Evolutionary conservation across 2,888 invertebrate genomes (phyloP).

Genomic region (Galerucella calmariensis): DNA sequence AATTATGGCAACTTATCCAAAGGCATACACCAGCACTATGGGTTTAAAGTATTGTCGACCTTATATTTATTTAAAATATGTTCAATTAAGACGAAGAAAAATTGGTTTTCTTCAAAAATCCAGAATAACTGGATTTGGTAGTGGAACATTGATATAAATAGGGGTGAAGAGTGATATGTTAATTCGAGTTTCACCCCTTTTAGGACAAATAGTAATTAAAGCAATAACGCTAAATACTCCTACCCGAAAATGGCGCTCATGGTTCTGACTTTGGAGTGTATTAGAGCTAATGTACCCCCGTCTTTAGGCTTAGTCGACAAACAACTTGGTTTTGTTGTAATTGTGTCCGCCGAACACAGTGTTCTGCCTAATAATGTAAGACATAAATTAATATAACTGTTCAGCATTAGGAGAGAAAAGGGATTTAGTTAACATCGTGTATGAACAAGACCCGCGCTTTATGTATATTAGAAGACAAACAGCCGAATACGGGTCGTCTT

Average conservation of each 20-base stretch:
- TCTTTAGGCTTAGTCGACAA: slow-evolving; percentile 61
- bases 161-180: background rate
- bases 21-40: too few species aligned
- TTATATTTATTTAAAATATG: too few species aligned
- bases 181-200: background rate
- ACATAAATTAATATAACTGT: slow-evolving; percentile 65
- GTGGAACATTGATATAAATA: background rate
- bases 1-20: too few species aligned
- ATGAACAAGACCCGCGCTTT: slow-evolving; percentile 53
- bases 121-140: background rate
- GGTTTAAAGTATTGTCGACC: too few species aligned
- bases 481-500: slow-evolving; percentile 34
- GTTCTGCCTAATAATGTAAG: slow-evolving; percentile 64
- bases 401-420: slow-evolving; percentile 57
- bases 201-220: slow-evolving; percentile 17
- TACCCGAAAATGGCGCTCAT: slow-evolving; percentile 34
- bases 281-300: slow-evolving; percentile 61
- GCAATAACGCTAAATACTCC: slow-evolving; percentile 17
- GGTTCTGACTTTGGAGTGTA: slow-evolving; percentile 55
- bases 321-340: slow-evolving; percentile 64
- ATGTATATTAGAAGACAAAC: slow-evolving; percentile 43
- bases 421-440: slow-evolving; percentile 61
- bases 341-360: slow-evolving; percentile 62
- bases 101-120: too few species aligned
- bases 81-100: too few species aligned